Percentiles rank a stretch among this genome's conserved stretches.
phyloP scores from a whole-genome alignment of 2,888 invertebrate species.

The Agonopterix subpropinquella region DNA sequence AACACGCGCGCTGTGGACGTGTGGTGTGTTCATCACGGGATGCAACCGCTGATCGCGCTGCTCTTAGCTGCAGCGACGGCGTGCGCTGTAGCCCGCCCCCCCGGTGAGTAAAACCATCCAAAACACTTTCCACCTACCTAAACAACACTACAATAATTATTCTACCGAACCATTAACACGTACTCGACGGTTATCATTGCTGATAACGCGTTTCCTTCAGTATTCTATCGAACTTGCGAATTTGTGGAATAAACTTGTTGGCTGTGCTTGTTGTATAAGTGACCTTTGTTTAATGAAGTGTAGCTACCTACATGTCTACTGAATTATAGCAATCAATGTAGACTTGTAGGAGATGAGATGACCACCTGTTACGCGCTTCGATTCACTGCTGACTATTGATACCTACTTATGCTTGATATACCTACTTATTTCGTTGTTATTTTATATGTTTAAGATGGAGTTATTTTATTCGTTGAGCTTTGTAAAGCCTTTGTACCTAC shows the following conservation, averaged over 20 bases:
- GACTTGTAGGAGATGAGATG: slow-evolving; percentile 9
- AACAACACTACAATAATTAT: background rate
- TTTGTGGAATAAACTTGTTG: slow-evolving; percentile 1
- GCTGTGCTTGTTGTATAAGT: background rate
- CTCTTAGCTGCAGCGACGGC: slow-evolving; percentile 35
- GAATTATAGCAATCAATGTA: no score
- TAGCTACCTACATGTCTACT: no score
- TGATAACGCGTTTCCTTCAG: slow-evolving; percentile 23
- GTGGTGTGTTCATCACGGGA: slow-evolving; percentile 28
- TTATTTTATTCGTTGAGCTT: no score
- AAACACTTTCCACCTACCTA: background rate
- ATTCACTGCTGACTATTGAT: background rate
- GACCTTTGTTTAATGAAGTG: background rate
- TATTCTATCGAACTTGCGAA: slow-evolving; percentile 14
- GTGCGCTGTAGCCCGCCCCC: slow-evolving; percentile 39
- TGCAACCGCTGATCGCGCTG: slow-evolving; percentile 41
- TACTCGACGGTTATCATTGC: slow-evolving; percentile 14
- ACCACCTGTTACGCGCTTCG: slow-evolving; percentile 37
- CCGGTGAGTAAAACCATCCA: slow-evolving; percentile 33
- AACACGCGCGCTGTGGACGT: slow-evolving; percentile 25
- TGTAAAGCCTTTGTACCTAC: no score
- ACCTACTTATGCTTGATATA: background rate
- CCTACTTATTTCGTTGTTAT: no score
- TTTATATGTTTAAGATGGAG: no score
- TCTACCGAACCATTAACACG: background rate